Base-by-base conservation (phyloP, 2,888 invertebrate genomes). In the Drosophila infuscata region DNA sequence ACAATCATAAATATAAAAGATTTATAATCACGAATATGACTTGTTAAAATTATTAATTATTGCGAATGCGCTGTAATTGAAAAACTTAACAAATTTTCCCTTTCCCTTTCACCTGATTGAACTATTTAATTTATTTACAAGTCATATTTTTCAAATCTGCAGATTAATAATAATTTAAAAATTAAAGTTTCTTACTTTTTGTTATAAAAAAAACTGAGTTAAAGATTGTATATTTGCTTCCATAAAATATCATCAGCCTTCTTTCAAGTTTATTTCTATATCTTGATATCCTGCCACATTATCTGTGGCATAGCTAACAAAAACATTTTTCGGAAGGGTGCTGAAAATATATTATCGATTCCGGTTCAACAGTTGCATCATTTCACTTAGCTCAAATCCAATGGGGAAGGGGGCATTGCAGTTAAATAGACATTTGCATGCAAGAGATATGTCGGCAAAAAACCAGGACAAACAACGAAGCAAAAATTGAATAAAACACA, bases 341-440 rank as follows among this genome's bases (percentile, higher is more conserved):
- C 6, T 12, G 17, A 38, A 58, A 46, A 17, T 51, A 70, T 58
- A 70, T 81, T 83, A 88, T 87, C 83, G 91, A 91, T 90, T 90
- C 78, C 79, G 72, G 82, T 83, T 82, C 79, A 78, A 80, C 73
- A 82, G 81, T 91, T 88, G 84, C 82, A 90, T 91, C 89, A 91
- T 88, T 88, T 85, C 81, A 90, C 85, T 88, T 82, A 82, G 70
- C 78, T 62, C 41, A 70, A 67, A 61, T 38, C 57, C 17, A 38
- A 4, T 36, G 70, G 70, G 74, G 79, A 70, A 61, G 73, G 61
- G 48, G 70, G 76, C 79, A 86, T 49, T 79, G 78, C 79, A 85
- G 81, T 89, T 88, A 89, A 89, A 89, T 86, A 89, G 86, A 89
- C 88, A 81, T 79, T 90, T 91, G 84, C 89, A 91, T 88, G 89